Base-by-base conservation (phyloP, 2,113 vertebrate genomes). In the Gambusia affinis region DNA sequence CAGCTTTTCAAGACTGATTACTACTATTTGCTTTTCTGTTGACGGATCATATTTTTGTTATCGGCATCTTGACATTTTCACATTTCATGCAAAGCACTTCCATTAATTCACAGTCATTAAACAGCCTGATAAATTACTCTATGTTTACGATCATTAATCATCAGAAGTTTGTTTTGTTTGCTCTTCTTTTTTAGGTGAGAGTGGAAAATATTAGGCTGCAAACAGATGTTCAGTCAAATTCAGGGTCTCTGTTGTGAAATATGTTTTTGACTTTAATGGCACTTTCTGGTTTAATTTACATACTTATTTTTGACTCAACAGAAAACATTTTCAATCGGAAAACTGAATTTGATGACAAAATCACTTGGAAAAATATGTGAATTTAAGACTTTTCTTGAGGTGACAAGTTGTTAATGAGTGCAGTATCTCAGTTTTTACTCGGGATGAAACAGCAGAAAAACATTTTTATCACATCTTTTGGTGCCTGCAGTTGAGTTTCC, bases 41-140 rank as follows among this genome's bases (percentile, higher is more conserved):
- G 33, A 54, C 6, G 28, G 35, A 39, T 72, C 67, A 67, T 64
- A 24, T 68, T 61, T 37, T 74, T 15, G 14, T 27, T 33, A 57
- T 39, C n/a, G 64, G 44, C 63, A 12, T 65, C 37, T 63, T 71
- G 62, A 63, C 60, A 28, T 81, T 64, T 70, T 75, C 33, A 29
- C 35, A 30, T 67, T 86, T 85, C 60, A 82, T 73, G 54, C 67
- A 73, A 76, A 76, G 61, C 60, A 12, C 31, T 44, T 82, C 28
- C 65, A 70, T 63, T 72, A 39, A 76, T 27, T 75, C 30, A 10
- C 29, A 70, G 71, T 29, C 82, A 75, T 86, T 88, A 76, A 80
- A 75, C 37, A 69, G 69, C 51, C 12, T 51, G 29, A 85, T 89
- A 74, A 85, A 89, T 86, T 73, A 86, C 78, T 33, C 42, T 5